Evolutionary conservation across 2,888 invertebrate species (phyloP), one percentile per base, ranked within the genome.

Genomic region (Magallana nippona): DNA sequence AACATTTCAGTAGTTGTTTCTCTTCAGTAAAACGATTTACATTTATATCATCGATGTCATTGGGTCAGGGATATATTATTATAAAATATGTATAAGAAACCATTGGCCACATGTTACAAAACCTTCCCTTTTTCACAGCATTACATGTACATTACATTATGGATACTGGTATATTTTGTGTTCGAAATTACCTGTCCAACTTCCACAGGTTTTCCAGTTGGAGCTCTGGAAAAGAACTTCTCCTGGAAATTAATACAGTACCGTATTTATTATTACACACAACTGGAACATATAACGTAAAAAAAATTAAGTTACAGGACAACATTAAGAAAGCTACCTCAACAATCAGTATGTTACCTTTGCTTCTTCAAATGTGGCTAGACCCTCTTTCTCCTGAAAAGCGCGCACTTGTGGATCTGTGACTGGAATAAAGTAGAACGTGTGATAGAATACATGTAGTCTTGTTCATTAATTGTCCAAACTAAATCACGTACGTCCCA

Each of bases 331-430:
- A 44, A 44, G 44, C 44, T 44, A 44, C 5, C 44, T 44, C 10
- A 44, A 44, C 44, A 44, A 44, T 44, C 44, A 44, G 44, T 5
- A 44, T 5, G 44, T n/a, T 58, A 87, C 86, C 81, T 88, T 83
- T 10, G 88, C 88, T 44, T 88, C 88, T 15, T 87, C 79, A 44
- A 83, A 88, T 19, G 84, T 71, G 17, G 58, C 27, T 58, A 88
- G 55, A n/a, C 78, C 78, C 56, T 88, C 85, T 55, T 83, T 84
- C 19, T 88, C 85, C 17, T 85, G 85, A 10, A 87, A 80, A 32
- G 87, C 79, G n/a, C 83, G 56, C 10, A 88, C 84, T 80, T 88
- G 88, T 27, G 32, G 22, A n/a, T 85, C 63, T 60, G 81, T 56
- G 15, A 85, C 85, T 85, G 63, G 63, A 85, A 84, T 3, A 84